Evolutionary conservation across 2,888 invertebrate genomes (phyloP).

Genomic region (Mythimna ferrago): DNA sequence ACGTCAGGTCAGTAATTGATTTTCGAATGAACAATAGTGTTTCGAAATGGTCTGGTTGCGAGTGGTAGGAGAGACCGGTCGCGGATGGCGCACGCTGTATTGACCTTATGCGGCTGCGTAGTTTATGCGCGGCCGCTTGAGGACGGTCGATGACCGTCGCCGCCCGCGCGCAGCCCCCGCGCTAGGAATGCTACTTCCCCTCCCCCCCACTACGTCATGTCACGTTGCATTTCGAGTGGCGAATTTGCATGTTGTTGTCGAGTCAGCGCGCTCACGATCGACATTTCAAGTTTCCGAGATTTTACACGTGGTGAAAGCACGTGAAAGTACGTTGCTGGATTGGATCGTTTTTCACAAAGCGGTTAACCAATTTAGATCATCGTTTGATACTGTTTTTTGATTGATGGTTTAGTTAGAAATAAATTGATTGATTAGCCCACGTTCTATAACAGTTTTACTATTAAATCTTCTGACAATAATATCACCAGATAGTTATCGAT

Average conservation of each 20-base stretch:
- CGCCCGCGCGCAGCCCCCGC: conserved; percentile 72
- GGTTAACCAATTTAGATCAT: conserved; percentile 68
- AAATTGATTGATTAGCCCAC: conserved; percentile 39
- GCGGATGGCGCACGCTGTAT: conserved; percentile 79
- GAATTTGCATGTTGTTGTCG: conserved; percentile 83
- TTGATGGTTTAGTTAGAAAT: conserved; percentile 66
- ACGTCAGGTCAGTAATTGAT: conserved; percentile 78
- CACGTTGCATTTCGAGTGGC: conserved; percentile 87
- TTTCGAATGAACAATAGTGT: conserved; percentile 84
- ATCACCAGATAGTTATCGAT: conserved; percentile 19
- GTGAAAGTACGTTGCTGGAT: conserved; percentile 65
- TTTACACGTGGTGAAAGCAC: conserved; percentile 76
- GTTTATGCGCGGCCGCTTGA: conserved; percentile 87
- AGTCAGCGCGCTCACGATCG: conserved; percentile 71
- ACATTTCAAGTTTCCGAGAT: conserved; percentile 58
- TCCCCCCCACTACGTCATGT: conserved; percentile 75
- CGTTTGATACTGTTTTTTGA: conserved; percentile 65
- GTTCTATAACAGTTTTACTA: conserved; percentile 12
- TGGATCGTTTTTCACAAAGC: conserved; percentile 66
- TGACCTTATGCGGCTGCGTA: conserved; percentile 90
- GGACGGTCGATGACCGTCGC: conserved; percentile 90
- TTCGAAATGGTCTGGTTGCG: conserved; percentile 76
- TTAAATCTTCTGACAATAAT: conserved; percentile 10
- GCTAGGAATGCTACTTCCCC: conserved; percentile 82
- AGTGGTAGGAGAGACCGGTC: conserved; percentile 67